Evolutionary conservation across 2,888 invertebrate species (phyloP).

Genomic region (Caprella mutica): DNA sequence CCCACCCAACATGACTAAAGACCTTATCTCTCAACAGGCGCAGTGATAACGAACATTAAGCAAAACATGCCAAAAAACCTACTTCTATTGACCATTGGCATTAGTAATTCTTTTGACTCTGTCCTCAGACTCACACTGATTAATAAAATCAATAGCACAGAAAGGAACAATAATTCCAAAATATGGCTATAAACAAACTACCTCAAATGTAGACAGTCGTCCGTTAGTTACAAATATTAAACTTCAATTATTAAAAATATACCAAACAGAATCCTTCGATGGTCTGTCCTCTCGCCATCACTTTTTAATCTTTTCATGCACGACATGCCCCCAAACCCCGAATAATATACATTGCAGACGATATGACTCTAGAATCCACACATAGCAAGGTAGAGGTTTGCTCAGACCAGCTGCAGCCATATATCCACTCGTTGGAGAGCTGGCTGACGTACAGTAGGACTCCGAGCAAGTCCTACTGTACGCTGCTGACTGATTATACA

Average conservation of each 20-base stretch:
- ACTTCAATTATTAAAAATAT: slow-evolving; percentile 22
- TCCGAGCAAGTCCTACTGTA: not conserved
- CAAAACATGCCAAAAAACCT: slow-evolving; percentile 33
- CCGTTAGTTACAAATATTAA: slow-evolving; percentile 33
- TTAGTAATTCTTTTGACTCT: slow-evolving; percentile 38
- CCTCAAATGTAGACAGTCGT: slow-evolving; percentile 34
- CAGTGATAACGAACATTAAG: slow-evolving; percentile 36
- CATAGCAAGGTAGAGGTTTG: not conserved
- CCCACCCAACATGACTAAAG: slow-evolving; percentile 38
- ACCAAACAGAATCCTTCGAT: slow-evolving; percentile 37
- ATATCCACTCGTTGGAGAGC: no score
- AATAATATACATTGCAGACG: slow-evolving; percentile 34
- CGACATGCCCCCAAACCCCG: slow-evolving; percentile 34
- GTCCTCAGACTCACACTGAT: slow-evolving; percentile 37
- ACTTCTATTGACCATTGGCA: slow-evolving; percentile 37
- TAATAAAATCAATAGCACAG: no score
- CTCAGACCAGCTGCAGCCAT: not conserved
- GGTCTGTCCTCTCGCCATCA: slow-evolving; percentile 35
- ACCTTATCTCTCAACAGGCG: slow-evolving; percentile 36
- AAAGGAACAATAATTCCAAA: slow-evolving; percentile 33
- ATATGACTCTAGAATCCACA: slow-evolving; percentile 21
- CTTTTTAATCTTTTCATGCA: no score
- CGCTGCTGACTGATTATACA: not conserved
- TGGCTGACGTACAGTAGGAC: no score
- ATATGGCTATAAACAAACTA: slow-evolving; percentile 31